Evolutionary conservation across 2,797 vertebrate genomes (phyloP), one percentile per base, ranked within the genome.

Genomic region (Alouatta caraya): DNA sequence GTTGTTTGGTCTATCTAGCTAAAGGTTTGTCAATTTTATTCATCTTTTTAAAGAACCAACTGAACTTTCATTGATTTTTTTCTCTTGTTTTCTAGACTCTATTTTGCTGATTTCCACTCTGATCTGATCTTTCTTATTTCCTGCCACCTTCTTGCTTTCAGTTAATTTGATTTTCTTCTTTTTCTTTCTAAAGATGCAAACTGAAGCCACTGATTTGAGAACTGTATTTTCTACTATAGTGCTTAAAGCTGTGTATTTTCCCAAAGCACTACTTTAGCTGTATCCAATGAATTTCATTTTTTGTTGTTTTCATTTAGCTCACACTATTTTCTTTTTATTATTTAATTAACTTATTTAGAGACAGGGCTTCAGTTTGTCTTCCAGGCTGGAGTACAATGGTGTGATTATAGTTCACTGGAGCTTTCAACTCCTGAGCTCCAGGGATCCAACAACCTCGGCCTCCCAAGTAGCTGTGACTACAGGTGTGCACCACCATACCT

Each of bases 21-120:
- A 83, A 80, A 88, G 33, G 22, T 85, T 96, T 96, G 59, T 93
- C 88, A 78, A 80, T 92, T 76, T 97, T 83, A 96, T 87, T 96
- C 80, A 92, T 83, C 28, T 87, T 88, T 92, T 82, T 73, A 87
- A 61, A 96, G 70, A 94, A 92, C 70, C 75, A 90, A 85, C 42
- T 84, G 73, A 83, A 42, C 28, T 86, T 86, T 88, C 12, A 91
- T 50, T 96, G 67, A 88, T 97, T 90, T 96, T 93, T 81, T 91
- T 61, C 50, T 81, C 81, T 88, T 76, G 30, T 85, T 67, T 90
- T 61, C 57, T 81, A 9, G 84, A 82, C 79, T 95, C 50, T 64
- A 15, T 87, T 95, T 96, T 88, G n/a, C 46, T 88, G 67, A 96
- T 85, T 95, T 93, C 61, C 15, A 61, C 24, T 89, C 21, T 39